Evolutionary conservation across 1,140 invertebrate species (phyloP).

Genomic region (Lepidostoma basale): DNA sequence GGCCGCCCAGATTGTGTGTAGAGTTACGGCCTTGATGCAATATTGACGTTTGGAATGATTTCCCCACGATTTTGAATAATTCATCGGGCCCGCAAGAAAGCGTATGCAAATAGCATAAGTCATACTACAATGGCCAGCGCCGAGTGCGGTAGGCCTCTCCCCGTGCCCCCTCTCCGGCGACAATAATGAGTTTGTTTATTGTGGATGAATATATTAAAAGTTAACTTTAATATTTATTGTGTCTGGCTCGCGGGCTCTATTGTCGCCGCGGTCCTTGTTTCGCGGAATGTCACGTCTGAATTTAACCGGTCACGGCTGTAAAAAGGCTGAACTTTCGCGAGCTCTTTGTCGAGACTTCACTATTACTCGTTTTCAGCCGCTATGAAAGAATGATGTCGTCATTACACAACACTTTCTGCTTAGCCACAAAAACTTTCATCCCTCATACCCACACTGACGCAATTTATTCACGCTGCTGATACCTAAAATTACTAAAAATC

Average conservation of each 20-base stretch:
- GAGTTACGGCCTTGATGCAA: conserved; percentile 6
- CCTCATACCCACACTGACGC: too few species aligned
- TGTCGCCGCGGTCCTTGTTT: conserved; percentile 17
- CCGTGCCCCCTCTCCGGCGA: background rate
- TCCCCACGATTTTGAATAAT: conserved; percentile 41
- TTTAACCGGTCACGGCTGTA: conserved; percentile 3
- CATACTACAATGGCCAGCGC: conserved; percentile 30
- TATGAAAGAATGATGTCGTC: too few species aligned
- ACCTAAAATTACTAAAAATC: too few species aligned
- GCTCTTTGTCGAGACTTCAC: too few species aligned
- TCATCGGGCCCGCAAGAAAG: conserved; percentile 35
- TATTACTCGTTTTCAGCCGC: too few species aligned
- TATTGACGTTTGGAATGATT: conserved; percentile 41
- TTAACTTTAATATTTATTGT: conserved; percentile 20
- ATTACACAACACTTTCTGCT: too few species aligned
- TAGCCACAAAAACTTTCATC: too few species aligned
- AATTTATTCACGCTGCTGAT: too few species aligned
- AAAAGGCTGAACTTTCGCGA: conserved; percentile 6
- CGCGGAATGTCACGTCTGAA: conserved; percentile 2
- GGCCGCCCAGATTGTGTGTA: too few species aligned
- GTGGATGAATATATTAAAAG: conserved; percentile 23
- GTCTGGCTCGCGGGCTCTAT: conserved; percentile 4
- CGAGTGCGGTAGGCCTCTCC: background rate
- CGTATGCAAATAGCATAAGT: conserved; percentile 43
- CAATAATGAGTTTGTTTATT: conserved; percentile 20